Conservation (phyloP, 2,888 invertebrate species). For the Drosophila heteroneura region DNA sequence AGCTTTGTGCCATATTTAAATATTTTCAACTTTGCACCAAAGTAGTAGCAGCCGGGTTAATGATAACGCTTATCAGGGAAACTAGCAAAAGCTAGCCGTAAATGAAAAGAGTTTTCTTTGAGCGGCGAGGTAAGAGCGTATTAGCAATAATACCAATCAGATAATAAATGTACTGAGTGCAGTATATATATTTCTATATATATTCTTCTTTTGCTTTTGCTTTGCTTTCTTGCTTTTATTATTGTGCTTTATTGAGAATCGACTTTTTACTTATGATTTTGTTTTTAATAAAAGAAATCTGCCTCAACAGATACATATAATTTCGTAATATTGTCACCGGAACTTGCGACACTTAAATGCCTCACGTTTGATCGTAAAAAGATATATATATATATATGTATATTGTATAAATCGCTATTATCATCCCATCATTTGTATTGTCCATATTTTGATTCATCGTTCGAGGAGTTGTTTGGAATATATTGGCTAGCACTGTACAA, state of each 20-base stretch:
- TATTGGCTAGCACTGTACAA: constrained; percentile 17
- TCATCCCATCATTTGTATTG: constrained; percentile 38
- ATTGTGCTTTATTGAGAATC: constrained; percentile 69
- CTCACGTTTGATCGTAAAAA: constrained; percentile 41
- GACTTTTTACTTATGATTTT: constrained; percentile 48
- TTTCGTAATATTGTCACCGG: constrained; percentile 66
- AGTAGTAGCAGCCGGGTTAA: constrained; percentile 1
- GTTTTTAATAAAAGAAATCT: constrained; percentile 31
- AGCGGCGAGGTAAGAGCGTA: constrained; percentile 9
- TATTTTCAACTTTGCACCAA: constrained; percentile 12
- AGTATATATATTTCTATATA: not conserved
- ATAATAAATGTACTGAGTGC: not conserved
- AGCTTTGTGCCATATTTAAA: not conserved
- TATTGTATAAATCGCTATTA: constrained; percentile 16
- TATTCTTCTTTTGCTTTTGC: too few relatives aligned
- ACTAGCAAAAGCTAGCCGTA: constrained; percentile 31
- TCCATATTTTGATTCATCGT: constrained; percentile 23
- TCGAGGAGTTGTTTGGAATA: constrained; percentile 42
- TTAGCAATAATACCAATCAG: constrained; percentile 1
- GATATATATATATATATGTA: constrained; percentile 34
- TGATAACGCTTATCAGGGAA: constrained; percentile 57
- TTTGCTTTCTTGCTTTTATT: too few relatives aligned
- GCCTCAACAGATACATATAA: constrained; percentile 33
- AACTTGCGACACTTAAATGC: constrained; percentile 73
- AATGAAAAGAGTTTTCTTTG: not conserved